These are phyloP conservation scores for Pteronotus mesoamericanus DNA, from an alignment of 2,797 vertebrate species.

Conservation along the genomic window DNA sequence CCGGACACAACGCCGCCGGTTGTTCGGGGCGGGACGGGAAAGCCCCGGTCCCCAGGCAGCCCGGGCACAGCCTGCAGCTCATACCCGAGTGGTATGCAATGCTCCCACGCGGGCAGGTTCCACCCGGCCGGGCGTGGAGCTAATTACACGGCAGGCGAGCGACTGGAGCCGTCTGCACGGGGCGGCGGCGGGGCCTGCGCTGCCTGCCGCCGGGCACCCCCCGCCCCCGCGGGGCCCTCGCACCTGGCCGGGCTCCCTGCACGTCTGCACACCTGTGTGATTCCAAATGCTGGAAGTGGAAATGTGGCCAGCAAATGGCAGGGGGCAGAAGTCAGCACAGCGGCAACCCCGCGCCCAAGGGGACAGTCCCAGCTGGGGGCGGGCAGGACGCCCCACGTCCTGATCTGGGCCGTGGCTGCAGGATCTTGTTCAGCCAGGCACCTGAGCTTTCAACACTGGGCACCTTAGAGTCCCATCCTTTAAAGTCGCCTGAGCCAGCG, in stretches of 20 bases:
- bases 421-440: accelerated
- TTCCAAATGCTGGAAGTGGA: accelerated
- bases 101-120: neutral
- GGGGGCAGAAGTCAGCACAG: neutral
- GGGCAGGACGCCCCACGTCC: neutral
- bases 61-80: neutral
- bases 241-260: neutral
- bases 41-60: neutral
- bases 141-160: neutral
- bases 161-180: accelerated
- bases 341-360: neutral
- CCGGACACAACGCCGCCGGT: neutral
- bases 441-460: accelerated
- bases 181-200: neutral
- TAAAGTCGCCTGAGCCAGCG: accelerated
- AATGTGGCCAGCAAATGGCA: accelerated
- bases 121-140: neutral
- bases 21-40: neutral
- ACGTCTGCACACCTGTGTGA: neutral
- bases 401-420: accelerated
- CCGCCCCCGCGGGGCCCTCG: neutral
- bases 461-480: accelerated
- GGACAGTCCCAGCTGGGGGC: neutral
- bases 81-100: neutral
- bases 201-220: neutral